Conservation (phyloP, 1,140 invertebrate genomes). For the Meloidogyne exigua region DNA sequence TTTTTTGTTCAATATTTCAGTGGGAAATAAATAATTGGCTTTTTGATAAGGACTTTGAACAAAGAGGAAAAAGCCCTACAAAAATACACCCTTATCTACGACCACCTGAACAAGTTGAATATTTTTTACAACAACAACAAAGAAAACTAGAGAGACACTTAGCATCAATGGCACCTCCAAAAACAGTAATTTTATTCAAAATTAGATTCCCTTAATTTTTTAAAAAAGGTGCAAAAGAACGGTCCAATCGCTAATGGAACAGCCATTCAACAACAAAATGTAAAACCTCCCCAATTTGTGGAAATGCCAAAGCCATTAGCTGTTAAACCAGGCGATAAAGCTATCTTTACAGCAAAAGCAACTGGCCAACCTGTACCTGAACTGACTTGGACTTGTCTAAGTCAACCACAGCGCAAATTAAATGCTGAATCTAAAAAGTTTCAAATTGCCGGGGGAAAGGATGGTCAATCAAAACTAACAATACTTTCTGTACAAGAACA, state of each 20-base stretch:
- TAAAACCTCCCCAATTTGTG: slow-evolving; percentile 54
- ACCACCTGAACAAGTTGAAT: slow-evolving; percentile 39
- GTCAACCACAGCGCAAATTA: slow-evolving; percentile 41
- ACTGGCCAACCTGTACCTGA: slow-evolving; percentile 44
- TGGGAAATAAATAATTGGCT: slow-evolving; percentile 21
- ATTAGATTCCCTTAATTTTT: slow-evolving; percentile 8
- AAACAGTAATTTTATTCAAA: slow-evolving; percentile 20
- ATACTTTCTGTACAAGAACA: slow-evolving; percentile 36
- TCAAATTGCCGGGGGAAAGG: slow-evolving; percentile 36
- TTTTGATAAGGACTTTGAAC: slow-evolving; percentile 23
- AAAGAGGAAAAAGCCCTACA: neutral
- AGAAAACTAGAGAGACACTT: slow-evolving; percentile 17
- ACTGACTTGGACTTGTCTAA: slow-evolving; percentile 39
- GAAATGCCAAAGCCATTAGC: slow-evolving; percentile 48
- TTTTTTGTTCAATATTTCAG: neutral
- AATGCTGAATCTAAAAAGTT: slow-evolving; percentile 45
- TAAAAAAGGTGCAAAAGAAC: slow-evolving; percentile 15
- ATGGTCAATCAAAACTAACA: slow-evolving; percentile 45
- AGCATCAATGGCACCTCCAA: slow-evolving; percentile 26
- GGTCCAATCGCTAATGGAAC: slow-evolving; percentile 20
- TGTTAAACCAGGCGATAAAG: slow-evolving; percentile 56
- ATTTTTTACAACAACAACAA: slow-evolving; percentile 42
- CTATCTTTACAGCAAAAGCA: slow-evolving; percentile 34
- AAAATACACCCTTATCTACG: slow-evolving; percentile 41
- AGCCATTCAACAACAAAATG: slow-evolving; percentile 17